These are phyloP conservation scores for Eutrigla gurnardus DNA, from an alignment of 2,797 vertebrate genomes.

Conservation along the genomic window DNA sequence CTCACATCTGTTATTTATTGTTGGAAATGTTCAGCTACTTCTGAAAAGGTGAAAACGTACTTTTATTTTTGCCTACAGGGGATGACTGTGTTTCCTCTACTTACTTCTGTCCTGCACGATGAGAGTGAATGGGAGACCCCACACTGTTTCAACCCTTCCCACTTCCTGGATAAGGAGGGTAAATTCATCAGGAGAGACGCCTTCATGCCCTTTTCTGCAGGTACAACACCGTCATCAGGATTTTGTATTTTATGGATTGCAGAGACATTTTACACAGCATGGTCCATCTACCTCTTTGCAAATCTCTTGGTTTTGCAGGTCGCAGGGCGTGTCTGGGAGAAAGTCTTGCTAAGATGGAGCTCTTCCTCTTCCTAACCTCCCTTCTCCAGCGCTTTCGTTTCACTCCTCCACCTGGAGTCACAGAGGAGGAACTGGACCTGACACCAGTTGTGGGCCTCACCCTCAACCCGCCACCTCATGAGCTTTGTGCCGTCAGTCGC, in stretches of 20 bases:
- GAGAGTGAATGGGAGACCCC: conserved; percentile 77
- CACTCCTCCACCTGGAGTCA: conserved; percentile 59
- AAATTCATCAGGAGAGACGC: conserved; percentile 70
- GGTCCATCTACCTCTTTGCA: no score
- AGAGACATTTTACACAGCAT: background rate
- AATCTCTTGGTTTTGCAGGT: conserved; percentile 44
- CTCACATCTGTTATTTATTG: background rate
- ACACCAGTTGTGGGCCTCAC: conserved; percentile 38
- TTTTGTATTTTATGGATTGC: no score
- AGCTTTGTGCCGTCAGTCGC: conserved; percentile 61
- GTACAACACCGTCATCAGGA: conserved; percentile 33
- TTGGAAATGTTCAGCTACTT: background rate
- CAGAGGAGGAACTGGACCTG: conserved; percentile 63
- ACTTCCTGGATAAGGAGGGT: conserved; percentile 78
- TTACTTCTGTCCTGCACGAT: conserved; percentile 76
- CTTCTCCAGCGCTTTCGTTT: conserved; percentile 65
- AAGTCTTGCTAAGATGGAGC: conserved; percentile 67
- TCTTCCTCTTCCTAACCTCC: conserved; percentile 67
- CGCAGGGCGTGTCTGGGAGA: conserved; percentile 61
- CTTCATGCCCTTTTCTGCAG: conserved; percentile 81
- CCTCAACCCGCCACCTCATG: conserved; percentile 32
- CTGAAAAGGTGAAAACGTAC: background rate
- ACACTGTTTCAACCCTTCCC: conserved; percentile 73
- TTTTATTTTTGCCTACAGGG: conserved; percentile 52
- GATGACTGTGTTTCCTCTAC: conserved; percentile 68